A percentile compares a stretch with the other conserved stretches of the same genome.
Conservation (phyloP, 2,888 invertebrate genomes). For the Zonitis immaculata region DNA sequence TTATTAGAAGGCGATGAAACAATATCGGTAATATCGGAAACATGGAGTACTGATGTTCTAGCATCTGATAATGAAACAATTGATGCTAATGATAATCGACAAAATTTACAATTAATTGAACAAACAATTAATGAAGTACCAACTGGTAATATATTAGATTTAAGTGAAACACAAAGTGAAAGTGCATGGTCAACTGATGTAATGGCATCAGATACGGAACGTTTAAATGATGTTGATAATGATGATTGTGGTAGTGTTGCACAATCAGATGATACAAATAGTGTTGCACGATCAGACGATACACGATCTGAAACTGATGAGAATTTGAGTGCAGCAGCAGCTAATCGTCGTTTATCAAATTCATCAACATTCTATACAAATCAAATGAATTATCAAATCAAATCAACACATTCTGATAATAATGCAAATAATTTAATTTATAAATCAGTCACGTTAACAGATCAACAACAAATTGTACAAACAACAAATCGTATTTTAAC, state of each 20-base stretch:
- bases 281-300: constrained; percentile 73
- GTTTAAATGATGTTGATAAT: constrained; percentile 77
- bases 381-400: constrained; percentile 31
- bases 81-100: constrained; percentile 58
- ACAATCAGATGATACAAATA: constrained; percentile 50
- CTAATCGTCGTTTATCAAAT: constrained; percentile 25
- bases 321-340: constrained; percentile 33
- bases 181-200: constrained; percentile 98
- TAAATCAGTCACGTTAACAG: too few relatives aligned
- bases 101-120: constrained; percentile 38
- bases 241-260: constrained; percentile 63
- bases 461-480: constrained; percentile 22
- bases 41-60: constrained; percentile 97
- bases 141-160: too few relatives aligned
- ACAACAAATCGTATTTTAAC: constrained; percentile 10
- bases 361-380: constrained; percentile 22
- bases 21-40: constrained; percentile 94
- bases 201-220: constrained; percentile 85
- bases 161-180: constrained; percentile 91
- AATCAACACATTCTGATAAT: constrained; percentile 48
- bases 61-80: constrained; percentile 95
- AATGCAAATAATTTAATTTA: constrained; percentile 46
- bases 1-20: constrained; percentile 81
- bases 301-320: constrained; percentile 58
- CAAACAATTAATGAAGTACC: constrained; percentile 46